Percentiles rank a stretch among this genome's conserved stretches.
phyloP scores from a whole-genome alignment of 2,888 invertebrate species.

The Pemphredon lugubris region DNA sequence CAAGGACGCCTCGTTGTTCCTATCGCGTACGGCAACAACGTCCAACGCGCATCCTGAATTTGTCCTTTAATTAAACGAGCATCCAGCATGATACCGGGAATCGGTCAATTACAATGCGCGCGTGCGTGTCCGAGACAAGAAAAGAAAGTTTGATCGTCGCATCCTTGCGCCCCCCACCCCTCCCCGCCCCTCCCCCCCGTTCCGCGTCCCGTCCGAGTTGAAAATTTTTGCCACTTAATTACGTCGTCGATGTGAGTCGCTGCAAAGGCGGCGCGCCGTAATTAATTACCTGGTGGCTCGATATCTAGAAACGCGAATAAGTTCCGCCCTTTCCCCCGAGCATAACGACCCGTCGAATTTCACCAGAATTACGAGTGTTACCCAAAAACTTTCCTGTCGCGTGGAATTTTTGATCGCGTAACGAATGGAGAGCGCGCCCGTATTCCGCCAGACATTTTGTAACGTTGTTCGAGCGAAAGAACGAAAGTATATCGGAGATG shows the following conservation, averaged over 20 bases:
- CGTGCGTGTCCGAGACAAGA: slow-evolving; percentile 53
- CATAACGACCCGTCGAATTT: slow-evolving; percentile 46
- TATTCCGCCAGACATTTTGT: not conserved
- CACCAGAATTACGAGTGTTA: slow-evolving; percentile 38
- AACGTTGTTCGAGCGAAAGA: slow-evolving; percentile 4
- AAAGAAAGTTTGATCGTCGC: slow-evolving; percentile 64
- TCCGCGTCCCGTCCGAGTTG: slow-evolving; percentile 6
- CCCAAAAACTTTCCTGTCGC: slow-evolving; percentile 44
- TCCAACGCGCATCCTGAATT: slow-evolving; percentile 52
- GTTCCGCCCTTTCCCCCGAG: slow-evolving; percentile 22
- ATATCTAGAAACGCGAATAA: slow-evolving; percentile 13
- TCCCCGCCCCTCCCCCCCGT: no score
- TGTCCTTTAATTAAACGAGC: slow-evolving; percentile 66
- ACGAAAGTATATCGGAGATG: slow-evolving; percentile 26
- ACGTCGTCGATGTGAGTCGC: slow-evolving; percentile 21
- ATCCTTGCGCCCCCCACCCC: no score
- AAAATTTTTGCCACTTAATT: slow-evolving; percentile 28
- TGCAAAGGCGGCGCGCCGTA: slow-evolving; percentile 9
- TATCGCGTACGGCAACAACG: slow-evolving; percentile 53
- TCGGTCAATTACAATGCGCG: slow-evolving; percentile 64
- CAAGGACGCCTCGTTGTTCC: no score
- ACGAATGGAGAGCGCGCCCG: slow-evolving; percentile 18
- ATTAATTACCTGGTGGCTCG: slow-evolving; percentile 45
- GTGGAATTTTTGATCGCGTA: slow-evolving; percentile 33
- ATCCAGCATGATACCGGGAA: slow-evolving; percentile 70